phyloP scores from a whole-genome alignment of 2,888 invertebrate species.

The Cataglyphis altisquamis region DNA sequence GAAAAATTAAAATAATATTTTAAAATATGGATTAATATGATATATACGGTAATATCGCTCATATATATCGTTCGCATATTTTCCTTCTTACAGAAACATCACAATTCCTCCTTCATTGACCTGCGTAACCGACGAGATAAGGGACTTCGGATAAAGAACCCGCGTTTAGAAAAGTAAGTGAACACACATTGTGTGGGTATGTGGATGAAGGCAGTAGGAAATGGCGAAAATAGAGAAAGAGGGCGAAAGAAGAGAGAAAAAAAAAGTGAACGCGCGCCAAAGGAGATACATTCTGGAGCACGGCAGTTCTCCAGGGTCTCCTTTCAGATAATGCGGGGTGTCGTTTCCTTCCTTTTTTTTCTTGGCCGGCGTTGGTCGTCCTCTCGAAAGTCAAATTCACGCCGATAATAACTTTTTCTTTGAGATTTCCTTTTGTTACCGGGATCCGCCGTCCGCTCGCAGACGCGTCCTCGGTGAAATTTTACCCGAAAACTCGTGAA shows the following conservation, averaged over 20 bases:
- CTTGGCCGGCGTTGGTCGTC: slow-evolving; percentile 29
- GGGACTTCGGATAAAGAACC: slow-evolving; percentile 71
- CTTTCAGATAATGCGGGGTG: slow-evolving; percentile 68
- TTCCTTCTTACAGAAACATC: slow-evolving; percentile 28
- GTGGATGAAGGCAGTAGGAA: slow-evolving; percentile 48
- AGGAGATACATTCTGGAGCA: slow-evolving; percentile 37
- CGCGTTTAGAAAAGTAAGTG: slow-evolving; percentile 69
- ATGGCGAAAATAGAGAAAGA: slow-evolving; percentile 49
- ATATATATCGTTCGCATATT: neutral
- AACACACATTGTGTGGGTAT: slow-evolving; percentile 48
- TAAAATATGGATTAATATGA: neutral
- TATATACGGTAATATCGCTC: neutral
- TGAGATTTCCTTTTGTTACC: slow-evolving; percentile 35
- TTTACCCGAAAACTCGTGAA: slow-evolving; percentile 17
- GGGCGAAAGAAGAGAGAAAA: slow-evolving; percentile 27
- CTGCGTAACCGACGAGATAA: slow-evolving; percentile 66
- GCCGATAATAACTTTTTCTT: slow-evolving; percentile 72
- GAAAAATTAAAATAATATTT: neutral
- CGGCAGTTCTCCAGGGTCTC: slow-evolving; percentile 66
- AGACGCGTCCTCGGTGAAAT: neutral
- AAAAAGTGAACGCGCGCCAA: slow-evolving; percentile 27
- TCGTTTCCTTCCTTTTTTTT: slow-evolving; percentile 37
- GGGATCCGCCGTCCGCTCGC: neutral
- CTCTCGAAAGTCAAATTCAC: slow-evolving; percentile 72
- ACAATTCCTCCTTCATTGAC: slow-evolving; percentile 67